Evolutionary conservation across 2,113 vertebrate genomes (phyloP).

Genomic region (Otolemur garnettii): DNA sequence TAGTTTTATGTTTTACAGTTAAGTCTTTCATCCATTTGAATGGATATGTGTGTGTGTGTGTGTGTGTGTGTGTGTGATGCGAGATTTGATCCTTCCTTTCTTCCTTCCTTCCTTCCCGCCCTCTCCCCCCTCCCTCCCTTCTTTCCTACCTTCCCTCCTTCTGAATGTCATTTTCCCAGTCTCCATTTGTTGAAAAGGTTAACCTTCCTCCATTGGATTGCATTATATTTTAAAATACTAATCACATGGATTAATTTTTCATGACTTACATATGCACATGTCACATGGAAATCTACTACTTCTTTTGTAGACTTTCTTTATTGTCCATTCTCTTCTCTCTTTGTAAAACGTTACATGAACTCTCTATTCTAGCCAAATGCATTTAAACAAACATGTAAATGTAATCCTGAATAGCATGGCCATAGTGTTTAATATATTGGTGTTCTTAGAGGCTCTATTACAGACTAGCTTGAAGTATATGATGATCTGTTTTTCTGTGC

Average conservation of each 20-base stretch:
- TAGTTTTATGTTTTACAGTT: background rate
- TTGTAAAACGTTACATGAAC: background rate
- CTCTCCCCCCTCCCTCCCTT: too few species aligned
- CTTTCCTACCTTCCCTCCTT: background rate
- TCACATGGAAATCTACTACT: background rate
- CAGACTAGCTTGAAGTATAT: background rate
- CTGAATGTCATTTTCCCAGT: background rate
- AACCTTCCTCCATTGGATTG: background rate
- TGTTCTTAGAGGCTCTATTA: background rate
- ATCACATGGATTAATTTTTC: background rate
- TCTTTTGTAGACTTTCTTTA: background rate
- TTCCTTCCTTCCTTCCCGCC: too few species aligned
- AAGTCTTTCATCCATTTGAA: background rate
- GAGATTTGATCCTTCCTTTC: background rate
- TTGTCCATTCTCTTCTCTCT: background rate
- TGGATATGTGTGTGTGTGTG: too few species aligned
- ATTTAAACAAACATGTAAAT: background rate
- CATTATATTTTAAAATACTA: background rate
- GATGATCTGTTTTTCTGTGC: background rate
- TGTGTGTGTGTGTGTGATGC: background rate
- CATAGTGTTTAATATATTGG: background rate
- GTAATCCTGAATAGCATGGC: background rate
- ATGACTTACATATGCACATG: background rate
- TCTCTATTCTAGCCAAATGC: background rate
- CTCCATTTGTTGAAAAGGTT: background rate